A percentile compares a stretch with the other conserved stretches of the same genome.
Evolutionary conservation across 2,113 vertebrate genomes (phyloP).

Genomic region (Pterophyllum scalare): DNA sequence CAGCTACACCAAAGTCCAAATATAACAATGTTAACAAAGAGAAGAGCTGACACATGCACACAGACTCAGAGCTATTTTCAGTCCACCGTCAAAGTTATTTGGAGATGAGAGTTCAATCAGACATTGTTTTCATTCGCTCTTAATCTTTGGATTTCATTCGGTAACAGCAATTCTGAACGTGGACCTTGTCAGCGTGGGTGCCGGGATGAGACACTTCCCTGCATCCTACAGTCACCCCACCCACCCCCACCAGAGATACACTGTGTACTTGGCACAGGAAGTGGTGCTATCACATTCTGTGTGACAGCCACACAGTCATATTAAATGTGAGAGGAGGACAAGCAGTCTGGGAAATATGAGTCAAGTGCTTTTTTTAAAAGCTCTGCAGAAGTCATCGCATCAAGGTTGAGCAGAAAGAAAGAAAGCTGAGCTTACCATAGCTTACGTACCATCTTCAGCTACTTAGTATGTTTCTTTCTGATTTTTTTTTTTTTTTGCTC

Average conservation of each 20-base stretch:
- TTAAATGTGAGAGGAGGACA: constrained; percentile 63
- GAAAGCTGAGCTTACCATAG: background rate
- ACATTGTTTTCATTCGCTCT: constrained; percentile 29
- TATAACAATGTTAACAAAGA: constrained; percentile 37
- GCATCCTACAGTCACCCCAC: constrained; percentile 28
- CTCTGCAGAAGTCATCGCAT: constrained; percentile 46
- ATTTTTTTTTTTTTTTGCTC: constrained; percentile 5
- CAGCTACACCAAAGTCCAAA: constrained; percentile 27
- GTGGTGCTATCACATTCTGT: constrained; percentile 70
- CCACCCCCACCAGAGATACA: constrained; percentile 46
- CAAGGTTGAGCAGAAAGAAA: constrained; percentile 14
- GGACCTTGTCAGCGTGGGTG: constrained; percentile 41
- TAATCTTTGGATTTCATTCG: constrained; percentile 44
- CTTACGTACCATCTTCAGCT: background rate
- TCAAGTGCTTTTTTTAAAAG: constrained; percentile 59
- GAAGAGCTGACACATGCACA: constrained; percentile 15
- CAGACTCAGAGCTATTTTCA: constrained; percentile 19
- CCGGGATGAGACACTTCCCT: constrained; percentile 46
- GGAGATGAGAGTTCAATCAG: constrained; percentile 20
- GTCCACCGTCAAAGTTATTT: constrained; percentile 46
- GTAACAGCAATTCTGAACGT: constrained; percentile 28
- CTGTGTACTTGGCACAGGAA: constrained; percentile 72
- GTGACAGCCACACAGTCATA: constrained; percentile 62
- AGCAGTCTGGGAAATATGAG: constrained; percentile 67
- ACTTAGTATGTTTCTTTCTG: constrained; percentile 9